Evolutionary conservation across 1,140 invertebrate species (phyloP), one percentile per base, ranked within the genome.

Genomic region (Drosophila lini): DNA sequence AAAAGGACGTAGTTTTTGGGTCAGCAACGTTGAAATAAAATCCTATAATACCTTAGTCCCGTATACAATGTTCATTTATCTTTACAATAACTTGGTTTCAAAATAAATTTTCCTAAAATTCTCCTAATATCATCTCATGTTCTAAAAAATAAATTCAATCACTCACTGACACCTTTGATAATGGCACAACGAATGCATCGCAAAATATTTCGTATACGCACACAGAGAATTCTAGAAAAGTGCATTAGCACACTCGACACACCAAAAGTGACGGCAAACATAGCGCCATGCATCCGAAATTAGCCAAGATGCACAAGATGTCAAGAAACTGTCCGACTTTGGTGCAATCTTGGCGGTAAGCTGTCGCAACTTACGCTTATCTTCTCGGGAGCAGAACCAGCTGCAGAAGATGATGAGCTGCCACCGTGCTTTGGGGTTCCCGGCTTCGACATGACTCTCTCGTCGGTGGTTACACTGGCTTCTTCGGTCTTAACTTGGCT

Each of bases 321-420:
- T 53, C 47, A 28, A 53, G 42, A 25, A 32, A 22, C 61, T 48
- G 65, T 69, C 48, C 48, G 42, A 45, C 36, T 62, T 38, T 15
- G 16, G 38, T 16, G 47, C 38, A 50, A 36, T 52, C 47, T 59
- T 42, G 58, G 36, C 41, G 6, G n/a, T 15, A 36, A 74, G 41
- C 42, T 55, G 57, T 44, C 50, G 48, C 63, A 83, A 86, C 83
- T 86, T 80, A 86, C 83, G 68, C 83, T 83, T 70, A 86, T 83
- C 80, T 86, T 86, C 55, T 86, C 83, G 40, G 75, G 58, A n/a
- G 41, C 34, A 36, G 75, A 38, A 38, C 52, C 53, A 63, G 52
- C 60, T n/a, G 78, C 41, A 9, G 68, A 53, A 28, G 34, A 71
- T 40, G 58, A 65, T 16, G 65, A 69, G 61, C 65, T 38, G 32